These are phyloP conservation scores for Andrena minutula DNA, from an alignment of 2,888 invertebrate genomes.

Conservation along the genomic window DNA sequence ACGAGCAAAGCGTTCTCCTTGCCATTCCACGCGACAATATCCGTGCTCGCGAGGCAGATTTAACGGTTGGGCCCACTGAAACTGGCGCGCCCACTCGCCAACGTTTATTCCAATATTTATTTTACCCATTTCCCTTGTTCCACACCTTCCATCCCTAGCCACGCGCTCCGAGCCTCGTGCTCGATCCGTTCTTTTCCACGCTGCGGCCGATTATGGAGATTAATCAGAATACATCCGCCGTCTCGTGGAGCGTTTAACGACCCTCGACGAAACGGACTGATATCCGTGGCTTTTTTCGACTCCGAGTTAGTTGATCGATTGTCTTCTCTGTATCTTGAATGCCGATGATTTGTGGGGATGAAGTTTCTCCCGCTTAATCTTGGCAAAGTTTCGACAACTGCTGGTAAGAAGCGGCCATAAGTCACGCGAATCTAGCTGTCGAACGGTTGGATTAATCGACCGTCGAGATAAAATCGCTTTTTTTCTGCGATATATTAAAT, in stretches of 20 bases:
- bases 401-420: slow-evolving; percentile 30
- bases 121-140: slow-evolving; percentile 46
- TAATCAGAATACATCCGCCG: slow-evolving; percentile 46
- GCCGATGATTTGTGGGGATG: slow-evolving; percentile 21
- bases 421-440: slow-evolving; percentile 1
- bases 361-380: slow-evolving; percentile 51
- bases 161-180: neutral
- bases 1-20: slow-evolving; percentile 57
- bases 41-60: slow-evolving; percentile 51
- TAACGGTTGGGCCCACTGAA: slow-evolving; percentile 56
- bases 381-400: slow-evolving; percentile 39
- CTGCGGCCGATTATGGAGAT: slow-evolving; percentile 54
- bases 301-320: slow-evolving; percentile 27
- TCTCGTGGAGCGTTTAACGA: neutral
- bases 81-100: slow-evolving; percentile 50
- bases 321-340: slow-evolving; percentile 5
- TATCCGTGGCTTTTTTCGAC: neutral
- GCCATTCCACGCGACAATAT: slow-evolving; percentile 61
- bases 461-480: slow-evolving; percentile 40
- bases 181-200: neutral
- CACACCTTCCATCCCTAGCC: neutral
- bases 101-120: slow-evolving; percentile 70
- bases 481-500: slow-evolving; percentile 24
- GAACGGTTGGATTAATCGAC: slow-evolving; percentile 44
- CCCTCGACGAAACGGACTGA: neutral